Percentiles rank a stretch among this genome's conserved stretches.
These are phyloP conservation scores for Hemichromis elongatus DNA, from an alignment of 2,113 vertebrate genomes.

Conservation along the genomic window DNA sequence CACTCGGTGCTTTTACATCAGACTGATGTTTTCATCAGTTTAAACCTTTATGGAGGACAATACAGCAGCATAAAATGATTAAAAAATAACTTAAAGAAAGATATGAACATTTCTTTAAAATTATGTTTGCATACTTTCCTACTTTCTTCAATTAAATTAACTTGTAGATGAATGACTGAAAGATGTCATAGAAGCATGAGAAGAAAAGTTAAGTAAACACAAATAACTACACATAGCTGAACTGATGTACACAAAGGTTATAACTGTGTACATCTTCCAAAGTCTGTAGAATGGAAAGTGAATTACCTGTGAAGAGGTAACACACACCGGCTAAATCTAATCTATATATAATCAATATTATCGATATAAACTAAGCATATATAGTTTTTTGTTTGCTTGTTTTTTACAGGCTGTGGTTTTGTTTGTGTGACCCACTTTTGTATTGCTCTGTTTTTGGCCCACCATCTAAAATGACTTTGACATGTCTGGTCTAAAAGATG, in stretches of 20 bases:
- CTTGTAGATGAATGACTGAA: not conserved
- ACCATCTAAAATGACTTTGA: no score
- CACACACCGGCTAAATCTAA: not conserved
- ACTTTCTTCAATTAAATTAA: not conserved
- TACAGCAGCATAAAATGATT: not conserved
- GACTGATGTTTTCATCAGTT: not conserved
- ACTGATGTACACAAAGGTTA: not conserved
- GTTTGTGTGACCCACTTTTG: not conserved
- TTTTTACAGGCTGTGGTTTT: not conserved
- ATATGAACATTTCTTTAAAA: not conserved
- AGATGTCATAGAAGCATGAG: not conserved
- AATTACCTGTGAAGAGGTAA: not conserved
- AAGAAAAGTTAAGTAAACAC: not conserved
- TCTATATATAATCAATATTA: no score
- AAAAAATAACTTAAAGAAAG: not conserved
- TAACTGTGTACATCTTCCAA: not conserved
- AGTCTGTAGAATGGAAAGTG: not conserved
- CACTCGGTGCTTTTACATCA: not conserved
- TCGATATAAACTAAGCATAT: no score
- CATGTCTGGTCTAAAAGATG: no score
- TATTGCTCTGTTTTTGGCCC: not conserved
- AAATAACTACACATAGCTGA: not conserved
- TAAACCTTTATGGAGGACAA: not conserved
- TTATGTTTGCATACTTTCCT: not conserved
- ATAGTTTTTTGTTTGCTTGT: rapidly evolving